phyloP scores from a whole-genome alignment of 2,113 vertebrate genomes.

The Patagioenas fasciata region DNA sequence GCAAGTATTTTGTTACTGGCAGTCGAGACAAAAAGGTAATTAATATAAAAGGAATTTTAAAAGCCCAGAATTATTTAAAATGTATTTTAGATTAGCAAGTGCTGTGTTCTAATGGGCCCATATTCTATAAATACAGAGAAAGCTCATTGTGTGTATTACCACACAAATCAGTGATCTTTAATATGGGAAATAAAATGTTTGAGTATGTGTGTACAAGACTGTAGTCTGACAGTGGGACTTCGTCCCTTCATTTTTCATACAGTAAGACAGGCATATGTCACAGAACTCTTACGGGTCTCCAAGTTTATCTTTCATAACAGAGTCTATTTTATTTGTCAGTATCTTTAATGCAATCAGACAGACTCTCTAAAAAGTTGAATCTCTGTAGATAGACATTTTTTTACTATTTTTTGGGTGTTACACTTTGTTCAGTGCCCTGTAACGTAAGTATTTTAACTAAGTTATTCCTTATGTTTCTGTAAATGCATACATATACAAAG shows the following conservation, averaged over 20 bases:
- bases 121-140: background rate
- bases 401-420: background rate
- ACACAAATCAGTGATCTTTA: background rate
- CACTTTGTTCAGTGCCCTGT: background rate
- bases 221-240: background rate
- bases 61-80: background rate
- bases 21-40: slow-evolving; percentile 96
- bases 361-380: background rate
- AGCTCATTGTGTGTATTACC: background rate
- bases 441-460: background rate
- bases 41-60: background rate
- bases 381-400: background rate
- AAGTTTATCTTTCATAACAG: background rate
- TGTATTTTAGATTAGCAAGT: background rate
- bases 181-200: background rate
- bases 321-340: background rate
- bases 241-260: background rate
- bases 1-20: slow-evolving; percentile 92
- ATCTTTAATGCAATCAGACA: background rate
- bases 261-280: background rate
- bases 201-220: background rate
- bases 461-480: background rate
- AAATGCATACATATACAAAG: background rate
- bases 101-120: background rate
- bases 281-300: background rate